These are phyloP conservation scores for Camelus dromedarius DNA, from an alignment of 2,113 vertebrate species.

Conservation along the genomic window DNA sequence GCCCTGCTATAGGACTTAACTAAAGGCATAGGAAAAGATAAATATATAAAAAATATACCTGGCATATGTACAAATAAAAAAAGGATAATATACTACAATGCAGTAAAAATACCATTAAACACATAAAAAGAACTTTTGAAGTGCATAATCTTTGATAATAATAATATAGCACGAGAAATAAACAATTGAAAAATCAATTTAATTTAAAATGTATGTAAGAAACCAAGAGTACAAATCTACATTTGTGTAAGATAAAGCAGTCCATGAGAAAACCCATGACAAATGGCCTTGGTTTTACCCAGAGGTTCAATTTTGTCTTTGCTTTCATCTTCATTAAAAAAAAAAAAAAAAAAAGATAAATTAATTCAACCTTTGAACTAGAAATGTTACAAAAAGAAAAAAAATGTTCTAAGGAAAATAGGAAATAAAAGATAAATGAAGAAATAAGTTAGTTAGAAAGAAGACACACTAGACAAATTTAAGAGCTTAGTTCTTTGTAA, in stretches of 20 bases:
- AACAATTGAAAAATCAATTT: slow-evolving; percentile 5
- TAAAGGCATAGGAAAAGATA: not conserved
- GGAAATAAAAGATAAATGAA: slow-evolving; percentile 47
- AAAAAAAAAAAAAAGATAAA: not conserved
- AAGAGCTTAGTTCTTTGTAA: slow-evolving; percentile 39
- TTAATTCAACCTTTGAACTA: slow-evolving; percentile 13
- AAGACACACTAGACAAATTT: slow-evolving; percentile 27
- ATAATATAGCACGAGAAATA: not conserved
- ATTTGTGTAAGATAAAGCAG: not conserved
- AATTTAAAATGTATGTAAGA: slow-evolving; percentile 7
- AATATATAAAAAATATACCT: not conserved
- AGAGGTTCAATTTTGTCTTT: slow-evolving; percentile 41
- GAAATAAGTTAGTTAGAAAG: slow-evolving; percentile 49
- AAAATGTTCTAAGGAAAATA: slow-evolving; percentile 39
- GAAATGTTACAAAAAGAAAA: slow-evolving; percentile 15
- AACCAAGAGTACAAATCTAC: not conserved
- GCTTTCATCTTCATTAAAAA: slow-evolving; percentile 43
- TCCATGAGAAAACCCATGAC: slow-evolving; percentile 18
- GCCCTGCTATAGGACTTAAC: not conserved
- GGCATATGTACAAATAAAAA: not conserved
- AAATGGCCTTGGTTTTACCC: not conserved
- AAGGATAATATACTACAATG: not conserved
- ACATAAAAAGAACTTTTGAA: not conserved
- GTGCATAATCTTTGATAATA: not conserved
- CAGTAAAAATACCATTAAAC: slow-evolving; percentile 1